These are phyloP conservation scores for Neodontobutis hainanensis DNA, from an alignment of 2,113 vertebrate genomes.

Conservation along the genomic window DNA sequence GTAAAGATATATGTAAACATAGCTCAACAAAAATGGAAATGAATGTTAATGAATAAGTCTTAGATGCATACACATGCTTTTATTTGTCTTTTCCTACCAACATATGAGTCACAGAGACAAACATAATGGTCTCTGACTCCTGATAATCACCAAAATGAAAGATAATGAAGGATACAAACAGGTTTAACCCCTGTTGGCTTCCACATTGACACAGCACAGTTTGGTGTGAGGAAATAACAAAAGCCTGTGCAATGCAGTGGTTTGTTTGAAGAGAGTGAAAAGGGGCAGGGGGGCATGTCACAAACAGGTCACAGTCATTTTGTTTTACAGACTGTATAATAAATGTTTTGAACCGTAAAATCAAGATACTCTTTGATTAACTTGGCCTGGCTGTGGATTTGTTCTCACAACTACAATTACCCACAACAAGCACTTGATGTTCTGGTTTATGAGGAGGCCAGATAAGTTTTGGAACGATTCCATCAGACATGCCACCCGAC, in stretches of 20 bases:
- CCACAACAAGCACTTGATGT: conserved; percentile 8
- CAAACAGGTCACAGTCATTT: conserved; percentile 13
- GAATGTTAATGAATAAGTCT: no score
- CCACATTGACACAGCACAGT: conserved; percentile 13
- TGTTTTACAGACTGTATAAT: conserved; percentile 25
- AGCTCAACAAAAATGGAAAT: no score
- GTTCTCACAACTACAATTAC: conserved; percentile 16
- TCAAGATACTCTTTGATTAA: conserved; percentile 32
- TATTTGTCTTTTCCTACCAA: conserved; percentile 3
- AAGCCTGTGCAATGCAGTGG: conserved; percentile 22
- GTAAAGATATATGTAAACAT: no score
- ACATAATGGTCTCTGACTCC: neutral
- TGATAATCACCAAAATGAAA: conserved; percentile 4
- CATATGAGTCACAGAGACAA: neutral
- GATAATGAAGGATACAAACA: conserved; percentile 7
- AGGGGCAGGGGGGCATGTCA: conserved; percentile 1
- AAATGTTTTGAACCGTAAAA: conserved; percentile 39
- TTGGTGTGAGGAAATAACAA: conserved; percentile 22
- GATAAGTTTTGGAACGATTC: neutral
- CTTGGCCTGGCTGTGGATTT: neutral
- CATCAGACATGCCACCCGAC: neutral
- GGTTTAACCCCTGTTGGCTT: conserved; percentile 11
- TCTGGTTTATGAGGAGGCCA: neutral
- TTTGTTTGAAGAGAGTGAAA: conserved; percentile 23
- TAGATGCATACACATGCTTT: neutral